These are phyloP conservation scores for Malaclemys terrapin DNA, from an alignment of 2,113 vertebrate genomes.

Conservation along the genomic window DNA sequence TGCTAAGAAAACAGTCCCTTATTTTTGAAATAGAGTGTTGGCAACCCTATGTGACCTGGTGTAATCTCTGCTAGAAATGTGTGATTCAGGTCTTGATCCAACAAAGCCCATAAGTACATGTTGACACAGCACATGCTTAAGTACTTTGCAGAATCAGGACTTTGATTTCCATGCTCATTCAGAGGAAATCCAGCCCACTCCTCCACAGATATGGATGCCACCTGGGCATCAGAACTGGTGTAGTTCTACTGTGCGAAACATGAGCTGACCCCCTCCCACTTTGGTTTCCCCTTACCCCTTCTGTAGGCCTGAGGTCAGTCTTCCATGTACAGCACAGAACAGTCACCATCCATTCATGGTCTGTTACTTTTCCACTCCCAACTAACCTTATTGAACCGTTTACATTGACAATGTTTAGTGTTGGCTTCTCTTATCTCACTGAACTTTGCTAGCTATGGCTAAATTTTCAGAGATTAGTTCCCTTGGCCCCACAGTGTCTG, in stretches of 20 bases:
- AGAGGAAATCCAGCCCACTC: background rate
- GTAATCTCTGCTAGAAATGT: slow-evolving; percentile 20
- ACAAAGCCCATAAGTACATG: background rate
- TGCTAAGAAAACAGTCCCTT: background rate
- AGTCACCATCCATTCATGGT: background rate
- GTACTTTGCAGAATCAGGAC: background rate
- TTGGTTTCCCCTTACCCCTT: background rate
- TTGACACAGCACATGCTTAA: background rate
- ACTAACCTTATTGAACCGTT: background rate
- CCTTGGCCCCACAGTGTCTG: background rate
- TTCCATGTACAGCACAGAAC: background rate
- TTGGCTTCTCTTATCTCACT: background rate
- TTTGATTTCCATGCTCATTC: background rate
- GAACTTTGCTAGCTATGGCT: background rate
- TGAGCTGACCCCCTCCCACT: background rate
- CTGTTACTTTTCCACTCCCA: background rate
- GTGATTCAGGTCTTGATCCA: background rate
- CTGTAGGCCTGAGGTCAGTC: background rate
- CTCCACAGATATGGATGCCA: fast-evolving
- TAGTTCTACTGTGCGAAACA: fast-evolving
- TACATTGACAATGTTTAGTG: background rate
- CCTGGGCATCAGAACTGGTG: background rate
- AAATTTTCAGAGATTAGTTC: background rate
- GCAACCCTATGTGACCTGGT: background rate
- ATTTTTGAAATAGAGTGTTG: background rate